Evolutionary conservation across 2,888 invertebrate species (phyloP), one percentile per base, ranked within the genome.

Genomic region (Mongoloraphidia duomilia): DNA sequence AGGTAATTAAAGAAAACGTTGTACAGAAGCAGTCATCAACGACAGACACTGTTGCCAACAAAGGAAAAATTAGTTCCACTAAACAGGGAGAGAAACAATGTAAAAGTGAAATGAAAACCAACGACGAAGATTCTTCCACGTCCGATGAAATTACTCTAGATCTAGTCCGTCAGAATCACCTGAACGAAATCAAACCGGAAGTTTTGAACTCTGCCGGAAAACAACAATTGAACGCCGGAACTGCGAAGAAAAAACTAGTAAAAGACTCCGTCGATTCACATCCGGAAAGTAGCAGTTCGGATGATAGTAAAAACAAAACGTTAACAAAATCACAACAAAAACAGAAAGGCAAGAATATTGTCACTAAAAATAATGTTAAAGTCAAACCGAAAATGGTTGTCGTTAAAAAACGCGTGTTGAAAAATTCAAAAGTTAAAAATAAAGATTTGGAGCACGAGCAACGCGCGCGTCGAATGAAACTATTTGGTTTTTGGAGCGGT

Each of bases 401-500:
- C 44, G 38, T 53, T 26, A 52, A 53, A 34, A 53, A 55, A 47
- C 43, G 52, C 26, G 55, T 53, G 37, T 50, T 52, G 40, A 53
- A 53, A 40, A 26, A 26, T 26, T 26, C 26, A 26, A 26, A 26
- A 26, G 26, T 26, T 26, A 26, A 26, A 26, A 26, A 26, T 26
- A 47, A 37, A 12, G 47, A 47, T 13, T 34, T 34, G 9, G 47
- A 47, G 11, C 46, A 37, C 5, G 59, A 61, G 42, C 57, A 55
- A 46, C 51, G 64, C 51, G 58, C 64, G 11, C 59, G 69, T 49
- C 68, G 80, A 52, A 71, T 79, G 56, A 77, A 79, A 60, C 66
- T 82, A 37, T 72, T 79, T 51, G 78, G 80, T 1, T 80, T 82
- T 69, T 83, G 82, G 82, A 75, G 74, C 54, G 85, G 84, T 0